Evolutionary conservation across 2,113 vertebrate species (phyloP), one percentile per base, ranked within the genome.

Genomic region (Theropithecus gelada): DNA sequence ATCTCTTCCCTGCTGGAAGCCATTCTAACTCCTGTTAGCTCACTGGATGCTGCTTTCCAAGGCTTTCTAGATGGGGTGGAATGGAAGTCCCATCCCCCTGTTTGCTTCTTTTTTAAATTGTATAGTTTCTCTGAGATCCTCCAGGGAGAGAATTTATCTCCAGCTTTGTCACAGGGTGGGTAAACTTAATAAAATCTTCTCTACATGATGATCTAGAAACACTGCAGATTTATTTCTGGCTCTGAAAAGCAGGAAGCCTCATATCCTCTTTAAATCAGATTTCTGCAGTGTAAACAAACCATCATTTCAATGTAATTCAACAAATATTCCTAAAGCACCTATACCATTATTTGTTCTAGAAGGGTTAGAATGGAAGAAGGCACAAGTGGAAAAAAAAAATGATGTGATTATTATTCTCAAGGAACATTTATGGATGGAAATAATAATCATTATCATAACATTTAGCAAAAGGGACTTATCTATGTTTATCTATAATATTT

Each of bases 151-250:
- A 64, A 84, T 81, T 94, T 86, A 55, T 80, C 50, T 96, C 13
- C 9, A 88, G 88, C 48, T 64, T 93, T 90, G 81, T 91, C 52
- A 6, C 57, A 25, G 72, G 23, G 35, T 70, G 94, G 76, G 85
- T 85, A 93, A 88, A 88, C 13, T 7, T 93, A 76, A 90, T 84
- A 81, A 18, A 75, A 96, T 76, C 61, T 89, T 95, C 95, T 45
- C 90, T 66, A 82, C 22, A 18, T 84, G 75, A 85, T 84, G 61
- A 82, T 93, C 72, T 88, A 72, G 59, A 96, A 96, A 85, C 40
- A 76, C 10, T 76, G 30, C 18, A 90, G 81, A 93, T 81, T 59
- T 90, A n/a, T 92, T 50, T 38, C 38, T 48, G 35, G 61, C 38
- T 90, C 73, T 78, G 43, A 84, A 50, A 84, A 84, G 76, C 84